These are phyloP conservation scores for Neoaliturus tenellus DNA, from an alignment of 2,888 invertebrate genomes.

Conservation along the genomic window DNA sequence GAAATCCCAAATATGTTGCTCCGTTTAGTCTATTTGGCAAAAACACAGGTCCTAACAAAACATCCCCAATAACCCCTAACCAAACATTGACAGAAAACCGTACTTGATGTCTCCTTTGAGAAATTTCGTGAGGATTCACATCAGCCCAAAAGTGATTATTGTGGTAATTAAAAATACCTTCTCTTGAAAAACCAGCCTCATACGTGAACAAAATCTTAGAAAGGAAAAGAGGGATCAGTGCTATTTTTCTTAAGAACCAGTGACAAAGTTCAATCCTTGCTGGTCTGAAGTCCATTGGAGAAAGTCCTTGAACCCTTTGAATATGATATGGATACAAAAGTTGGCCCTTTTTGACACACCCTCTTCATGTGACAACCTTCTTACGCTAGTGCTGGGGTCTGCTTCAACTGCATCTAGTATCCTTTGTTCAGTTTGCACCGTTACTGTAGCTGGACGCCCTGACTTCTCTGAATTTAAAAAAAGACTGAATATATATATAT, in stretches of 20 bases:
- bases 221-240: slow-evolving; percentile 21
- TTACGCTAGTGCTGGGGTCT: neutral
- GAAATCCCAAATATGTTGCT: neutral
- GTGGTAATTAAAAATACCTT: slow-evolving; percentile 25
- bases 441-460: neutral
- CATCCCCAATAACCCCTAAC: too few species aligned
- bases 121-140: neutral
- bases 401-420: neutral
- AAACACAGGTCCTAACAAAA: slow-evolving; percentile 12
- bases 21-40: slow-evolving; percentile 21
- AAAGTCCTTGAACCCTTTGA: neutral
- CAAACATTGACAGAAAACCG: too few species aligned
- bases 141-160: too few species aligned
- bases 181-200: slow-evolving; percentile 12
- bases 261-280: neutral
- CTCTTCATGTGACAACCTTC: neutral
- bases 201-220: slow-evolving; percentile 25
- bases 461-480: neutral
- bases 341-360: neutral
- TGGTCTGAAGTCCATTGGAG: neutral
- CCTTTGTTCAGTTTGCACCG: neutral
- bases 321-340: neutral
- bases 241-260: slow-evolving; percentile 7
- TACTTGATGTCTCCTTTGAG: neutral
- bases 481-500: too few species aligned